phyloP scores from a whole-genome alignment of 1,140 invertebrate genomes.

The Chelonus insularis region DNA sequence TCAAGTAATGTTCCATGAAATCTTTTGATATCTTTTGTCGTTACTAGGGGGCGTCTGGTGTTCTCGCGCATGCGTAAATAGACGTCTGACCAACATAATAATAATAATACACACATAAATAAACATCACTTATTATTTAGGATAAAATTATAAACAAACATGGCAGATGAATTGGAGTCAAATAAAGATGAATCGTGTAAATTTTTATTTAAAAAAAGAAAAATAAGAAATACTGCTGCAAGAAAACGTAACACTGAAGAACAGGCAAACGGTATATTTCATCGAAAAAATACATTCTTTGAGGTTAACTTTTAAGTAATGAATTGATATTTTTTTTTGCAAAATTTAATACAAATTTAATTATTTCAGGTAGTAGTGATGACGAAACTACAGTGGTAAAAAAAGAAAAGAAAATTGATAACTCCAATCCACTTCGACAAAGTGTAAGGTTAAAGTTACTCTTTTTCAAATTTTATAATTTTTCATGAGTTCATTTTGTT shows the following conservation, averaged over 20 bases:
- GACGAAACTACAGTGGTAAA: slow-evolving; percentile 60
- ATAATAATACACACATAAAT: too few relatives aligned
- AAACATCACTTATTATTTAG: too few relatives aligned
- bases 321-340: too few relatives aligned
- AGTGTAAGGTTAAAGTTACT: slow-evolving; percentile 48
- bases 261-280: too few relatives aligned
- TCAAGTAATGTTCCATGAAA: too few relatives aligned
- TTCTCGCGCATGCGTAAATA: too few relatives aligned
- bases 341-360: not conserved
- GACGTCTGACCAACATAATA: too few relatives aligned
- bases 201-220: slow-evolving; percentile 59
- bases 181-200: slow-evolving; percentile 43
- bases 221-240: slow-evolving; percentile 43
- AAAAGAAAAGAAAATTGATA: slow-evolving; percentile 59
- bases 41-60: too few relatives aligned
- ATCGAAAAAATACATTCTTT: too few relatives aligned
- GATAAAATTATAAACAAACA: slow-evolving; percentile 41
- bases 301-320: slow-evolving; percentile 20
- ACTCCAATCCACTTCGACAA: slow-evolving; percentile 65
- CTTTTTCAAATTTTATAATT: not conserved
- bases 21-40: too few relatives aligned
- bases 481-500: slow-evolving; percentile 5
- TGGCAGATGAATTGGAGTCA: slow-evolving; percentile 38
- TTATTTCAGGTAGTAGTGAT: slow-evolving; percentile 57
- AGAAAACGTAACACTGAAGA: slow-evolving; percentile 37